Conservation (phyloP, 2,113 vertebrate genomes). For the Bungarus multicinctus region DNA sequence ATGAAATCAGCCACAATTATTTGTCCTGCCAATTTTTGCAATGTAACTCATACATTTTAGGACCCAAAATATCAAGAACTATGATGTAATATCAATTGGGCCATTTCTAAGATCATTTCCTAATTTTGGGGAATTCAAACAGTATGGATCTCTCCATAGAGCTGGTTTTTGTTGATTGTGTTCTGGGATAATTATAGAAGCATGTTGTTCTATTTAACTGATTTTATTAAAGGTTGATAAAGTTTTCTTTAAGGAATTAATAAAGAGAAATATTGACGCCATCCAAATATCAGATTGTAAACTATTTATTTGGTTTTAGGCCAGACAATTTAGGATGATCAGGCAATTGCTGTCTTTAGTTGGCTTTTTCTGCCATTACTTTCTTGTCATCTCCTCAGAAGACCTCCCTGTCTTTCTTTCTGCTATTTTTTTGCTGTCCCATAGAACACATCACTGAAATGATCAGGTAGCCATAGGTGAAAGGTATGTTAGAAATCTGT, state of each 20-base stretch:
- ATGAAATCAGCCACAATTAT: neutral
- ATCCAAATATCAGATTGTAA: neutral
- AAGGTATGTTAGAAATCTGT: conserved; percentile 53
- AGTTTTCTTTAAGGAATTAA: neutral
- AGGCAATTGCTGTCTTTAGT: neutral
- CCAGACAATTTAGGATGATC: neutral
- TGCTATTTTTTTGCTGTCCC: neutral
- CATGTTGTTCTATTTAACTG: neutral
- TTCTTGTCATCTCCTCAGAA: neutral
- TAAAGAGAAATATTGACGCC: neutral
- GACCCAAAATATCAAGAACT: neutral
- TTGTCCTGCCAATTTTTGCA: neutral
- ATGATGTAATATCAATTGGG: neutral
- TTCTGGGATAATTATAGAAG: neutral
- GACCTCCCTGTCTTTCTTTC: neutral
- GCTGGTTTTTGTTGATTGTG: neutral
- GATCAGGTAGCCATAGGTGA: conserved; percentile 56
- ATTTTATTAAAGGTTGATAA: neutral
- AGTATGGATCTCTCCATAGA: neutral
- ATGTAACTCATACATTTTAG: neutral
- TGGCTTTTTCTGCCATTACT: neutral
- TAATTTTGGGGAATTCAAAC: neutral
- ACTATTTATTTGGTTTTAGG: neutral
- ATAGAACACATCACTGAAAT: conserved; percentile 23
- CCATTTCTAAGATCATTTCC: neutral